Evolutionary conservation across 1,140 invertebrate genomes (phyloP), one percentile per base, ranked within the genome.

Genomic region (Magallana ariakensis): DNA sequence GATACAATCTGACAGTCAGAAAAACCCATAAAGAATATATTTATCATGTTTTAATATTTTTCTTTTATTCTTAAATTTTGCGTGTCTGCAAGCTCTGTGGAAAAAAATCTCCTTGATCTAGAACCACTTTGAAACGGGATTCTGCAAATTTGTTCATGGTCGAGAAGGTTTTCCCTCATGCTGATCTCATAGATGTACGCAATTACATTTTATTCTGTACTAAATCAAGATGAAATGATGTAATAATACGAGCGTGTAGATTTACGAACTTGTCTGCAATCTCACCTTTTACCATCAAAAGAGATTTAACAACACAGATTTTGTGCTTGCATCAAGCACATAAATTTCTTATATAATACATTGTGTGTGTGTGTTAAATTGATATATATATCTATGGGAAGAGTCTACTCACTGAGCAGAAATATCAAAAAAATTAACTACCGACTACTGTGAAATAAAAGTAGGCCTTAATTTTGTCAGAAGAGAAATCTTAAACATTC

Each of bases 31-130:
- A 46, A 46, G 33, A 46, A 46, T 46, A 46, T 46, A 46, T 46
- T 46, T 46, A 46, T 46, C 33, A 46, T 46, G 33, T 46, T 46
- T 46, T 46, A 75, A 75, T 26, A 33, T 62, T n/a, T 62, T 62
- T 62, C 58, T 62, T 19, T 62, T 62, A n/a, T 26, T 33, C 66
- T 75, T 3, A 9, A 33, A 26, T 33, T 75, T 5, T 46, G 33
- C 33, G 33, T 26, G 22, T 75, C 33, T 22, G 22, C 22, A 75
- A 13, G 66, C 66, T 26, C 33, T 26, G 22, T 33, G 66, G 66
- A 75, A 75, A 75, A n/a, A 26, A 19, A 75, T 75, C 66, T 75
- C 22, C 66, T 75, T 75, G 19, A 75, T 75, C 66, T 26, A 13
- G 22, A 33, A 75, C 22, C 66, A 75, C 66, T 75, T 75, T 75